Percentiles rank a stretch among this genome's conserved stretches.
phyloP scores from a whole-genome alignment of 2,888 invertebrate genomes.

The Rhingia rostrata region DNA sequence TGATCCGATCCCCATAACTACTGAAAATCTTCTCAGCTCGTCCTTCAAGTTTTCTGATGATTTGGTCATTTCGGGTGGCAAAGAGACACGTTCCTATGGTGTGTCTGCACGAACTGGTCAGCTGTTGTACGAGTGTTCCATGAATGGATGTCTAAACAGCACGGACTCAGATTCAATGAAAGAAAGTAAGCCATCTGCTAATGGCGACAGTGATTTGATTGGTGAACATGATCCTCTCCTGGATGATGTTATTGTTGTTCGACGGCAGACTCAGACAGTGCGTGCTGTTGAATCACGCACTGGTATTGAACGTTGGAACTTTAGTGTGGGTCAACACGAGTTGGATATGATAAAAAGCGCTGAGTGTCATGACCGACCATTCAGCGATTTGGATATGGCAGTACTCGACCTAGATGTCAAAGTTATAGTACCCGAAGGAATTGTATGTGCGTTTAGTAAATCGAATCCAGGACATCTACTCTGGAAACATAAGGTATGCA shows the following conservation, averaged over 20 bases:
- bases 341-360: conserved; percentile 85
- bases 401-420: conserved; percentile 85
- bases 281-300: conserved; percentile 94
- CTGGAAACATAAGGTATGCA: conserved; percentile 90
- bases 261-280: conserved; percentile 93
- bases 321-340: conserved; percentile 95
- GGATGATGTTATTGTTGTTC: conserved; percentile 89
- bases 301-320: conserved; percentile 97
- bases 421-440: conserved; percentile 89
- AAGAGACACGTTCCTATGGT: conserved; percentile 93
- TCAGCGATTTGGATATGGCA: conserved; percentile 79
- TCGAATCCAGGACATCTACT: conserved; percentile 85
- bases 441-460: conserved; percentile 87
- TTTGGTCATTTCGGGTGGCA: conserved; percentile 93
- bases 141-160: conserved; percentile 88
- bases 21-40: conserved; percentile 93
- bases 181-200: conserved; percentile 33
- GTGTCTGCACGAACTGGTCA: conserved; percentile 89
- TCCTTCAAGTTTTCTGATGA: conserved; percentile 94
- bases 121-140: conserved; percentile 90
- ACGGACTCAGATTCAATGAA: conserved; percentile 84
- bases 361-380: conserved; percentile 83
- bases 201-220: conserved; percentile 15
- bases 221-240: conserved; percentile 79
- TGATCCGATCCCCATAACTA: conserved; percentile 93